phyloP scores from a whole-genome alignment of 2,113 vertebrate genomes.

The Sander vitreus region DNA sequence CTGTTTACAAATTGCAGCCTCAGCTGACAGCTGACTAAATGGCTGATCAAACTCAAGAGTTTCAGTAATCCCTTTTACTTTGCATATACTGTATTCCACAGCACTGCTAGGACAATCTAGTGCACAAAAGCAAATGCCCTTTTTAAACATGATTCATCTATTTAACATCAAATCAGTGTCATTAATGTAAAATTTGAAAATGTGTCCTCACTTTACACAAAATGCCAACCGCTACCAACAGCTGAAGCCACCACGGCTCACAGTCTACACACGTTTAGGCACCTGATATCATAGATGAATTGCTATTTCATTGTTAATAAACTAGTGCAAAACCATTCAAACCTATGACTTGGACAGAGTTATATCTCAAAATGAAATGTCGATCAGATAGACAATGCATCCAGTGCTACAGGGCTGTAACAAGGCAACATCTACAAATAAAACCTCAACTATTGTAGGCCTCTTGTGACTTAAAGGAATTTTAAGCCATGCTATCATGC shows the following conservation, averaged over 20 bases:
- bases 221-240: not conserved
- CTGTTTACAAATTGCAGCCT: not conserved
- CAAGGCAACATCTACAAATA: not conserved
- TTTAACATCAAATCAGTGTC: not conserved
- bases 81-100: not conserved
- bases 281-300: not conserved
- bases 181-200: not conserved
- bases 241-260: not conserved
- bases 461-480: constrained; percentile 1
- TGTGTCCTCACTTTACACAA: not conserved
- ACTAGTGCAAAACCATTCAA: constrained; percentile 23
- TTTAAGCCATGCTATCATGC: not conserved
- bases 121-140: not conserved
- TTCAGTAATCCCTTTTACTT: constrained; percentile 12
- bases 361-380: not conserved
- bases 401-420: not conserved
- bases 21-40: not conserved
- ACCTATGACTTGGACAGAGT: not conserved
- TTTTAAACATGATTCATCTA: constrained; percentile 11
- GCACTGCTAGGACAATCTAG: not conserved
- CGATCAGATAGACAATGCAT: not conserved
- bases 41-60: not conserved
- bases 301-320: not conserved
- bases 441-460: not conserved
- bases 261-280: too few species aligned